phyloP scores from a whole-genome alignment of 2,113 vertebrate genomes.

The Pogona vitticeps region DNA sequence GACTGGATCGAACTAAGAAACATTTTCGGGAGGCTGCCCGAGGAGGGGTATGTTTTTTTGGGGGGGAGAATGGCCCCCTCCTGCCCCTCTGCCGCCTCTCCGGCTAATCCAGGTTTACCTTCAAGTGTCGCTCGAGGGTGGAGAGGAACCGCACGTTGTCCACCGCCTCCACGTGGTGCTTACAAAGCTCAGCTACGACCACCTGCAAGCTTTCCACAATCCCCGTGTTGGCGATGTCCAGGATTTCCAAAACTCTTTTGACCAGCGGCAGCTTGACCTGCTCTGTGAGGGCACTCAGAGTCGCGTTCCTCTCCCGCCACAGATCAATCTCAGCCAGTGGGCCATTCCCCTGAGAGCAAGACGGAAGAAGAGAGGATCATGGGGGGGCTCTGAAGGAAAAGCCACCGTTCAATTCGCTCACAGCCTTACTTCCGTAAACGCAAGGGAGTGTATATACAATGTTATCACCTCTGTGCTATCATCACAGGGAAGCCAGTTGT shows the following conservation, averaged over 20 bases:
- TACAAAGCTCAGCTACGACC: conserved; percentile 78
- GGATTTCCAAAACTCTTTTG: conserved; percentile 81
- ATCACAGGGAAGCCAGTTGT: neutral
- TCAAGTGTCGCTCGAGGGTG: conserved; percentile 85
- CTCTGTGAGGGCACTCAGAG: conserved; percentile 80
- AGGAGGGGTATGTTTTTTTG: too few species aligned
- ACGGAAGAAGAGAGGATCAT: neutral
- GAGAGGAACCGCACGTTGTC: conserved; percentile 87
- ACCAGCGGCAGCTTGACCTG: conserved; percentile 83
- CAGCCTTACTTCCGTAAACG: too few species aligned
- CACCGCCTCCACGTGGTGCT: conserved; percentile 80
- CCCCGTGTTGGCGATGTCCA: conserved; percentile 74
- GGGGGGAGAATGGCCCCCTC: too few species aligned
- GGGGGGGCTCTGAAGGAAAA: neutral
- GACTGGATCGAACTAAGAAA: neutral
- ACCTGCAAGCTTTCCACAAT: conserved; percentile 76
- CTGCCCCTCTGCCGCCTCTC: neutral
- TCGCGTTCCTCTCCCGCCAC: conserved; percentile 84
- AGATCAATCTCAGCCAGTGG: conserved; percentile 88
- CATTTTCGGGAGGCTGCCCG: neutral
- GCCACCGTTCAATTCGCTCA: neutral
- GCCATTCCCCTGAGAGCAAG: conserved; percentile 74
- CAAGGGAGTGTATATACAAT: too few species aligned
- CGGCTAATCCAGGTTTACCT: conserved; percentile 71
- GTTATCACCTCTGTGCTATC: too few species aligned